A percentile compares a stretch with the other conserved stretches of the same genome.
Evolutionary conservation across 2,113 vertebrate species (phyloP).

Genomic region (Notechis scutatus): DNA sequence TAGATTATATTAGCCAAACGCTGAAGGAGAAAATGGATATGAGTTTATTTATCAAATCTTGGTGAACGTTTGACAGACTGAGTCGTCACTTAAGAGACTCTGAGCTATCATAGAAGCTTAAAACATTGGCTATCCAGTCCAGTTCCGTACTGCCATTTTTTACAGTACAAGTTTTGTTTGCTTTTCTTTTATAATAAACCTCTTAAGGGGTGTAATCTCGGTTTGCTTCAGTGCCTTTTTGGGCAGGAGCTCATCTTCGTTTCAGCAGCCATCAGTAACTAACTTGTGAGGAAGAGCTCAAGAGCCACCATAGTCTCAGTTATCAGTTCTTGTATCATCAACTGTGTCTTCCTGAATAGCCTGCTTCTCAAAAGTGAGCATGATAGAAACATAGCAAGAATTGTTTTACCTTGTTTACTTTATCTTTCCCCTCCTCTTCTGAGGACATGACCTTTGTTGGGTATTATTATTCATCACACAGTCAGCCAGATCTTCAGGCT

Average conservation of each 20-base stretch:
- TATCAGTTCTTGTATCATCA: background rate
- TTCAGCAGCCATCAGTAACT: background rate
- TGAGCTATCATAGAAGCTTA: background rate
- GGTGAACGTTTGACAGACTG: background rate
- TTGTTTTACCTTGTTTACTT: background rate
- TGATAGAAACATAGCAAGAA: background rate
- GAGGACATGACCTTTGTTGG: background rate
- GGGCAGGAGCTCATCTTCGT: background rate
- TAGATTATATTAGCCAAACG: fast-evolving
- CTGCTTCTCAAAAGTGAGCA: background rate
- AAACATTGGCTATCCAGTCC: background rate
- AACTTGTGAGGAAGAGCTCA: background rate
- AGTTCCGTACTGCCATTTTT: background rate
- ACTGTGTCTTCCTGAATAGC: background rate
- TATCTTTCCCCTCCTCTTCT: background rate
- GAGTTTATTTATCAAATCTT: background rate
- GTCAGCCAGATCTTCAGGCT: background rate
- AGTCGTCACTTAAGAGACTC: background rate
- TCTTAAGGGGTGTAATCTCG: background rate
- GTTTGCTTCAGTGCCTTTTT: background rate
- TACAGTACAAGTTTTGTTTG: background rate
- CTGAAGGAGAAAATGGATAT: background rate
- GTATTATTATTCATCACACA: background rate
- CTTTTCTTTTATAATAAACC: background rate
- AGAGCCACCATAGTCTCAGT: background rate